Percentiles rank a stretch among this genome's conserved stretches.
Evolutionary conservation across 2,797 vertebrate species (phyloP).

Genomic region (Threskiornis aethiopicus): DNA sequence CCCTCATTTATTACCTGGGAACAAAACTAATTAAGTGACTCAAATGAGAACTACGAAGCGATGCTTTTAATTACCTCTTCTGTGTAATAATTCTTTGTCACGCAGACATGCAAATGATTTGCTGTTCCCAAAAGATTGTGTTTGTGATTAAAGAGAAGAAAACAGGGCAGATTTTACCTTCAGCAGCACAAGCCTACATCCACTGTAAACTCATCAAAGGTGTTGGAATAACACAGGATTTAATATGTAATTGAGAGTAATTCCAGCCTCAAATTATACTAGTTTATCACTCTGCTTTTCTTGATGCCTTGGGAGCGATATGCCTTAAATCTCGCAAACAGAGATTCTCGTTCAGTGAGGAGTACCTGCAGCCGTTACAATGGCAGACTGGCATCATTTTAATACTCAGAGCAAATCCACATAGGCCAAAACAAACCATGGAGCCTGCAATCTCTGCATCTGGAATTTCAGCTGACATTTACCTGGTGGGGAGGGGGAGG

Average conservation of each 20-base stretch:
- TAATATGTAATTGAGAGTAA: background rate
- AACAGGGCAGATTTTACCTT: background rate
- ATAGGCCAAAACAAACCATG: background rate
- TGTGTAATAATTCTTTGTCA: constrained; percentile 15
- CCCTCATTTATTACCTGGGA: background rate
- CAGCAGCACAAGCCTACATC: background rate
- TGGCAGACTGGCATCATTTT: background rate
- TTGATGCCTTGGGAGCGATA: background rate
- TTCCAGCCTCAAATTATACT: background rate
- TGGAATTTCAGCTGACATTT: background rate
- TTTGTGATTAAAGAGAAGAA: background rate
- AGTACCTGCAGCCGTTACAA: background rate
- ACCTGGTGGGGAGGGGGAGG: background rate
- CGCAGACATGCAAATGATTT: background rate
- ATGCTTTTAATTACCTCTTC: constrained; percentile 15
- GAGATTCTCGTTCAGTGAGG: background rate
- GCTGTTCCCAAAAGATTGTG: background rate
- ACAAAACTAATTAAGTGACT: constrained; percentile 19
- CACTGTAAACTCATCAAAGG: background rate
- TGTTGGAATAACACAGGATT: background rate
- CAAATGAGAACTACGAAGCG: background rate
- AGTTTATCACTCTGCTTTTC: background rate
- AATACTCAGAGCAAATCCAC: background rate
- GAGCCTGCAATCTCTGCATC: background rate
- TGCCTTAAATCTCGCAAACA: background rate